These are phyloP conservation scores for Leptinotarsa tumamoca DNA, from an alignment of 2,888 invertebrate species.

Conservation along the genomic window DNA sequence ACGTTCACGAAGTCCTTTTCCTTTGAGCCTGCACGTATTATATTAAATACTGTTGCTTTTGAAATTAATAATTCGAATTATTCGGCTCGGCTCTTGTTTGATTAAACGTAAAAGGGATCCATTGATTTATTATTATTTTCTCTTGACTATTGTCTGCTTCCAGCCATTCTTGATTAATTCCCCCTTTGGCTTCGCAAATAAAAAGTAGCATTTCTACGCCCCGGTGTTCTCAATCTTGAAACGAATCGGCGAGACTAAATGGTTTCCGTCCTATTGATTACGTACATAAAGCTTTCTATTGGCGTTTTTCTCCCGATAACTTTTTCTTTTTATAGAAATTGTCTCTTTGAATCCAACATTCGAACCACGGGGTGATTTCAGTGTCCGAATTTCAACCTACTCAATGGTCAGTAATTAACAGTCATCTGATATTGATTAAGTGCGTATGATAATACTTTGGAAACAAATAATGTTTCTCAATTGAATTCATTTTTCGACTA, in stretches of 20 bases:
- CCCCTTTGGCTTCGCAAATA: conserved; percentile 46
- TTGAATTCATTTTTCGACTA: too few species aligned
- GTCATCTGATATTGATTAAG: background rate
- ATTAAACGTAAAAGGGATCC: conserved; percentile 51
- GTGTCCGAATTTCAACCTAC: background rate
- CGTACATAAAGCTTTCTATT: conserved; percentile 33
- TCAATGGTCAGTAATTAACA: background rate
- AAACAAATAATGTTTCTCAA: background rate
- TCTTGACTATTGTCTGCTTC: conserved; percentile 53
- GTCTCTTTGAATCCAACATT: conserved; percentile 1
- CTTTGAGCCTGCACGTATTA: conserved; percentile 23
- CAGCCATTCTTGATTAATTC: conserved; percentile 54
- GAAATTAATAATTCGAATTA: conserved; percentile 42
- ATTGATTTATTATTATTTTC: conserved; percentile 57
- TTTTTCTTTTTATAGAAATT: conserved; percentile 12
- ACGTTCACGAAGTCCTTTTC: conserved; percentile 10
- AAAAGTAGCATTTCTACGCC: conserved; percentile 49
- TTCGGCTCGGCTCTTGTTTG: conserved; percentile 49
- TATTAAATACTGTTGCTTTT: conserved; percentile 34
- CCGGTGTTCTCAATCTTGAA: conserved; percentile 28
- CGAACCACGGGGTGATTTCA: background rate
- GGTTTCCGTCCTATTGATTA: conserved; percentile 53
- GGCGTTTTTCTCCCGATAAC: conserved; percentile 23
- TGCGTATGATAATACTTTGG: background rate
- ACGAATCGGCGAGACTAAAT: conserved; percentile 49